Evolutionary conservation across 1,140 invertebrate species (phyloP).

Genomic region (Tetranychus cinnabarinus): DNA sequence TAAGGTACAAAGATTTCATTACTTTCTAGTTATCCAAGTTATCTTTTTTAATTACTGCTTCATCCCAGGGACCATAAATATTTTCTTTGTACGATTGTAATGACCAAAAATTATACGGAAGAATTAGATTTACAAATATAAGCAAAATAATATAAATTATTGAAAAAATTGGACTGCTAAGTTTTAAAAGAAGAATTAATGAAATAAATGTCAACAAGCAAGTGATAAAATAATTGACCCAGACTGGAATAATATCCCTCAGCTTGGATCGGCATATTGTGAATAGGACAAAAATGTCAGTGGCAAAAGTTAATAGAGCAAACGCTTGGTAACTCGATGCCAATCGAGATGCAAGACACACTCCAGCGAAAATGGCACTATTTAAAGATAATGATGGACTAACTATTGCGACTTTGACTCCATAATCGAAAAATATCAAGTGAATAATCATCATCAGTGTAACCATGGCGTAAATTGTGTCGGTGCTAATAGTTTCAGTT

Average conservation of each 20-base stretch:
- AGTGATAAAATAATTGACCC: slow-evolving; percentile 15
- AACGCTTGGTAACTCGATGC: slow-evolving; percentile 61
- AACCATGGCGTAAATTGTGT: slow-evolving; percentile 80
- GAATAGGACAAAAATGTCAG: slow-evolving; percentile 64
- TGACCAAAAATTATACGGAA: slow-evolving; percentile 13
- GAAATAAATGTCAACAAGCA: background rate
- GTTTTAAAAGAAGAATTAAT: slow-evolving; percentile 14
- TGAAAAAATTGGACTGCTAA: slow-evolving; percentile 19
- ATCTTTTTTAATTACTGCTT: slow-evolving; percentile 11
- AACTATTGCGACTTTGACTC: slow-evolving; percentile 40
- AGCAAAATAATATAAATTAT: slow-evolving; percentile 24
- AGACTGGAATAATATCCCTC: background rate
- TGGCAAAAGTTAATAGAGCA: slow-evolving; percentile 55
- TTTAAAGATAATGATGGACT: slow-evolving; percentile 53
- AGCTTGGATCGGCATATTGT: slow-evolving; percentile 45
- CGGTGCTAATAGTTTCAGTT: slow-evolving; percentile 82
- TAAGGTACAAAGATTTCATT: no score
- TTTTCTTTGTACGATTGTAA: slow-evolving; percentile 15
- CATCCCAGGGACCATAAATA: slow-evolving; percentile 13
- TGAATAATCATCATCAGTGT: slow-evolving; percentile 65
- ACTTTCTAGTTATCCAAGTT: no score
- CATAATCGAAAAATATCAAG: slow-evolving; percentile 76
- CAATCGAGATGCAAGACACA: slow-evolving; percentile 76
- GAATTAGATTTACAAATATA: slow-evolving; percentile 8
- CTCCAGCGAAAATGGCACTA: slow-evolving; percentile 69